Evolutionary conservation across 2,888 invertebrate genomes (phyloP).

Genomic region (Keiferia lycopersicella): DNA sequence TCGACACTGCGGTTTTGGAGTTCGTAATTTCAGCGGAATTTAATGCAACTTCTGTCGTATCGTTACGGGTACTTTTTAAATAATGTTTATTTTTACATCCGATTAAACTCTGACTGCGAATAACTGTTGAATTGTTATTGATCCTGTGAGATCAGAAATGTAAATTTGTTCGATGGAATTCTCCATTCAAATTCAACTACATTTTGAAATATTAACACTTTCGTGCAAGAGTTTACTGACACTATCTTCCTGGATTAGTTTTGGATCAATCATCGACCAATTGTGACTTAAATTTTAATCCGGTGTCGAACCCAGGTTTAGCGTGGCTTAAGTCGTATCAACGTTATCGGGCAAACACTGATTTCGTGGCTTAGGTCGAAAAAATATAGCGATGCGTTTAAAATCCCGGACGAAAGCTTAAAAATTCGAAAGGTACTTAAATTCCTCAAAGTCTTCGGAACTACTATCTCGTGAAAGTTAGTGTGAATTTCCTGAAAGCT

Average conservation of each 20-base stretch:
- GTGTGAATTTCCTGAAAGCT: too few relatives aligned
- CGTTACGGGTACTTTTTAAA: neutral
- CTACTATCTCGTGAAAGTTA: too few relatives aligned
- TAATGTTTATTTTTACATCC: neutral
- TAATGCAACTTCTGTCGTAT: neutral
- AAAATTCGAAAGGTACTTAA: too few relatives aligned
- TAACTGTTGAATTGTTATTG: neutral
- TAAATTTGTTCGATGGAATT: neutral
- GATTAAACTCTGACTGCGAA: neutral
- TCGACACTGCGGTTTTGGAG: constrained; percentile 16
- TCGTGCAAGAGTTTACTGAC: neutral
- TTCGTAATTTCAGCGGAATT: neutral
- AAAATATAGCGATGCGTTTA: constrained; percentile 17
- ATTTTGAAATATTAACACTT: neutral
- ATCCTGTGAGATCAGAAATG: neutral
- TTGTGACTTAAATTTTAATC: constrained; percentile 11
- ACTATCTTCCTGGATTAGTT: neutral
- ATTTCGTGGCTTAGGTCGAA: constrained; percentile 18
- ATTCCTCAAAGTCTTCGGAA: too few relatives aligned
- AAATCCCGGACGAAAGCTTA: constrained; percentile 10
- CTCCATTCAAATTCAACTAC: too few relatives aligned
- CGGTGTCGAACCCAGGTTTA: constrained; percentile 5
- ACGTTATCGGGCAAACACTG: constrained; percentile 17
- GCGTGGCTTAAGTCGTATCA: constrained; percentile 4
- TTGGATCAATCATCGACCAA: constrained; percentile 11